Evolutionary conservation across 2,888 invertebrate genomes (phyloP), one percentile per base, ranked within the genome.

Genomic region (Trissolcus brochymenae): DNA sequence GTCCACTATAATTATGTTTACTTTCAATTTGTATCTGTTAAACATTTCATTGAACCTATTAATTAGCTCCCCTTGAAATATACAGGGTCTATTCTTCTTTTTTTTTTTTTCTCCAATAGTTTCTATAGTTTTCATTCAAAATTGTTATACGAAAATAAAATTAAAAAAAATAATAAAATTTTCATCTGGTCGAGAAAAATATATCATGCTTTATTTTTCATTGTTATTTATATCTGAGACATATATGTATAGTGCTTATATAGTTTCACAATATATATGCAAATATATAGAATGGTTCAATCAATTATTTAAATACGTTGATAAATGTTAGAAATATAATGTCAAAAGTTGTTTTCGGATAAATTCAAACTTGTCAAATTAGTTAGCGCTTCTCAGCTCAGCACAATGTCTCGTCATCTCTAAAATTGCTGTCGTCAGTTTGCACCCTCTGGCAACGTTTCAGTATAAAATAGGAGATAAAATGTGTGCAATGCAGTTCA

Each of bases 241-340:
- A 67, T 70, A 64, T 25, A 68, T 62, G 49, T 25, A 35, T 35
- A 35, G 35, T 35, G 35, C 35, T 7, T 11, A 9, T 35, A 35
- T n/a, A 11, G 1, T 35, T 35, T 11, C 7, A 35, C 9, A 35
- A 11, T 35, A 35, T 35, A 35, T 35, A 25, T 25, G 25, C 25
- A 25, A 25, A 25, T 25, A 25, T 25, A 25, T 25, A 25, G 2
- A 25, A 25, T 25, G 25, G 25, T 25, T 25, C 25, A 25, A 25
- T 25, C 25, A 25, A 4, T 25, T 77, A 79, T 82, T 82, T 83
- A 83, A 82, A 80, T 82, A 80, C 62, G 62, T 65, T 68, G 81
- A 83, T 84, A 74, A 73, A 84, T 87, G 87, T 86, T 87, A 86
- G 86, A 87, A 87, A 87, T 87, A 87, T 86, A 87, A 85, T 84